Evolutionary conservation across 2,797 vertebrate species (phyloP).

Genomic region (Eupleurogrammus muticus): DNA sequence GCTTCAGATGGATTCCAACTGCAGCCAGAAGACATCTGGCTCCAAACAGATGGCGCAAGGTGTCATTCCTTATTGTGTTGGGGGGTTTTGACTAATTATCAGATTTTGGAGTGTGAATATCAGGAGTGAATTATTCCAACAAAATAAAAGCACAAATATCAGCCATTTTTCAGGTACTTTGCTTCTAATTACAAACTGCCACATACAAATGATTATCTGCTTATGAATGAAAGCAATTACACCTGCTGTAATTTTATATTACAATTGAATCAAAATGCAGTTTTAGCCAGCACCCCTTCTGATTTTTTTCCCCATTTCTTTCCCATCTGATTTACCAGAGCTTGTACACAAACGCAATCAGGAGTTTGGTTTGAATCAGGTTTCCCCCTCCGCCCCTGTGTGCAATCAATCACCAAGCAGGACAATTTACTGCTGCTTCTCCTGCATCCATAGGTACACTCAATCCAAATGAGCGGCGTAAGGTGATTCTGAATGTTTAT

Average conservation of each 20-base stretch:
- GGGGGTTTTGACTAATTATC: background rate
- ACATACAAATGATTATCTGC: background rate
- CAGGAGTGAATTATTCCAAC: background rate
- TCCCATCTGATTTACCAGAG: too few relatives aligned
- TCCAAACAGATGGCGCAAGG: background rate
- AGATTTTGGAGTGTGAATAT: background rate
- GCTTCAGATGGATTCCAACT: background rate
- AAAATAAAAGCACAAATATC: conserved; percentile 23
- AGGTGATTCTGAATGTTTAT: conserved; percentile 32
- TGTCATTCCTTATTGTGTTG: background rate
- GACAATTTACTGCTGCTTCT: conserved; percentile 33
- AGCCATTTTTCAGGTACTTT: background rate
- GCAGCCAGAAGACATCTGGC: conserved; percentile 16
- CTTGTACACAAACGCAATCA: too few relatives aligned
- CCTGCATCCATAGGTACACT: conserved; percentile 26
- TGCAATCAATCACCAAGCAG: conserved; percentile 28
- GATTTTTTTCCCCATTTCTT: too few relatives aligned
- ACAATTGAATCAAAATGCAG: too few relatives aligned
- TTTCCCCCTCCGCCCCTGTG: background rate
- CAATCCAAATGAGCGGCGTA: conserved; percentile 8
- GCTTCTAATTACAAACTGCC: conserved; percentile 3
- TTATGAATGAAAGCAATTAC: too few relatives aligned
- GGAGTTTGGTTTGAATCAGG: conserved; percentile 23
- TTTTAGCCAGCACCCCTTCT: background rate
- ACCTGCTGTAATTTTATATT: too few relatives aligned